These are phyloP conservation scores for Rhinoderma darwinii DNA, from an alignment of 2,113 vertebrate species.

Conservation along the genomic window DNA sequence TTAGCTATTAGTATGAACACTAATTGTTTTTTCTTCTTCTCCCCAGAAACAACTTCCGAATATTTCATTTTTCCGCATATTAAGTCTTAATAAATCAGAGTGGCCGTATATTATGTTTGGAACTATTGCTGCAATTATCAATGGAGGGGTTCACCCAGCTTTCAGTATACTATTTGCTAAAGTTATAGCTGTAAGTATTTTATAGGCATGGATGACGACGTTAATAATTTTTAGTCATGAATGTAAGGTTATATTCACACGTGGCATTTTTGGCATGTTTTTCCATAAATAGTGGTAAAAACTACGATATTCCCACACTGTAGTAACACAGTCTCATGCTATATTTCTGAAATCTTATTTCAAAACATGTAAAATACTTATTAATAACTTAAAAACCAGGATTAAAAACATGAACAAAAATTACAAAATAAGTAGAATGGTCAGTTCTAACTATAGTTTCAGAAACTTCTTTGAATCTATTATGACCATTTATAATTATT, in stretches of 20 bases:
- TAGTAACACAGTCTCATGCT: no score
- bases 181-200: conserved; percentile 66
- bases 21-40: conserved; percentile 43
- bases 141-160: conserved; percentile 64
- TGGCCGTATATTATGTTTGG: conserved; percentile 67
- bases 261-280: no score
- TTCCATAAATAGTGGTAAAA: no score
- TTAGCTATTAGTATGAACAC: not conserved
- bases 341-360: no score
- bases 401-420: no score
- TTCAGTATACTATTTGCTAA: conserved; percentile 70
- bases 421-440: no score
- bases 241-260: not conserved
- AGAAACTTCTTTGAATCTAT: no score
- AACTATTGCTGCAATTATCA: conserved; percentile 64
- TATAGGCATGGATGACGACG: not conserved
- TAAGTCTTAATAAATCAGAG: conserved; percentile 69
- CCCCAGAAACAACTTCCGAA: conserved; percentile 63
- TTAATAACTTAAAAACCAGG: no score
- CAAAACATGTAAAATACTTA: no score
- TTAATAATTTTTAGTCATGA: not conserved
- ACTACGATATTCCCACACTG: no score
- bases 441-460: not conserved
- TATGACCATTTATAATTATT: not conserved
- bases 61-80: conserved; percentile 65